A percentile compares a stretch with the other conserved stretches of the same genome.
phyloP scores from a whole-genome alignment of 2,113 vertebrate genomes.

The Setophaga petechia region DNA sequence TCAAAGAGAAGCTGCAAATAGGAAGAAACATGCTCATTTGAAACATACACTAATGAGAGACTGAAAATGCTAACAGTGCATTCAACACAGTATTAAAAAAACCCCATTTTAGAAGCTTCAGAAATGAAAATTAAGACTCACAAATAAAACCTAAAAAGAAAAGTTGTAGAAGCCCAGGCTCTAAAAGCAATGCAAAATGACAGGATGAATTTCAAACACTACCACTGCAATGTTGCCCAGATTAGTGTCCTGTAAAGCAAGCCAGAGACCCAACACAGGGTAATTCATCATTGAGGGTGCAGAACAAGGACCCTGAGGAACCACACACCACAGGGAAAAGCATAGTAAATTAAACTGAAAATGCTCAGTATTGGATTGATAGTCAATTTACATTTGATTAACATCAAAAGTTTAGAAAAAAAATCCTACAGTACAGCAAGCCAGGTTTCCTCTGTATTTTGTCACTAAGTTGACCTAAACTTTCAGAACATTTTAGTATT shows the following conservation, averaged over 20 bases:
- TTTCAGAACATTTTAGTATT: background rate
- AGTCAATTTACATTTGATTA: background rate
- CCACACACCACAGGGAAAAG: background rate
- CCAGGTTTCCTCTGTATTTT: background rate
- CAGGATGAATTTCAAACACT: background rate
- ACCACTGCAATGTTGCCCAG: background rate
- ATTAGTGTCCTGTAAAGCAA: background rate
- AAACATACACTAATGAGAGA: background rate
- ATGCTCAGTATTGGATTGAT: background rate
- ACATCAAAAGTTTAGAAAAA: background rate
- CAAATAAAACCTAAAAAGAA: background rate
- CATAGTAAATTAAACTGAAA: background rate
- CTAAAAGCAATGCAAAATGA: background rate
- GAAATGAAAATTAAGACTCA: background rate
- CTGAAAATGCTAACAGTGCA: background rate
- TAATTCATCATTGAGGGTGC: background rate
- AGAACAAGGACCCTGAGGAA: background rate
- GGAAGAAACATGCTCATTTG: background rate
- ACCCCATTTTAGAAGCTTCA: fast-evolving
- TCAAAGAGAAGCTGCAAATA: constrained; percentile 92
- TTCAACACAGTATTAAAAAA: background rate
- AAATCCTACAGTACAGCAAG: background rate
- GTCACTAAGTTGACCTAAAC: background rate
- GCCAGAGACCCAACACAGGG: background rate
- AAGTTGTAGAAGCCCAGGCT: background rate